Evolutionary conservation across 2,797 vertebrate species (phyloP), one percentile per base, ranked within the genome.

Genomic region (Coilia nasus): DNA sequence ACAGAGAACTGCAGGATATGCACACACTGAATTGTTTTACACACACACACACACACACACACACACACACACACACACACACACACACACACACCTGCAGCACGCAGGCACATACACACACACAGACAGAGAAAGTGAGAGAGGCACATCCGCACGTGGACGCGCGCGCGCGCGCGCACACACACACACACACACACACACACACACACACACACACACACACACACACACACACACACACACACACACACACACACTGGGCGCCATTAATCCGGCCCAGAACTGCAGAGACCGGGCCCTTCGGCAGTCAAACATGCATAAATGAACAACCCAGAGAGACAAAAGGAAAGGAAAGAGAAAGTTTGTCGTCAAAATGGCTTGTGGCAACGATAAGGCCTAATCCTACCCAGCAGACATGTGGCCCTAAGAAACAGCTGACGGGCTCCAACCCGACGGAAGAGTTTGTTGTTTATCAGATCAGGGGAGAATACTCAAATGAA

Each of bases 401-500:
- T 78, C 71, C 71, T 9, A 2, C 15, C 71, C 41, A 19, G 35
- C 35, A 78, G 71, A 44, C 31, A 41, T 78, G 35, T 11, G 17
- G 67, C 31, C 71, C 7, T 78, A 17, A 19, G 71, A 41, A 6
- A 2, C 31, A 21, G 31, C 35, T 44, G 71, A 78, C 7, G 71
- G 35, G 71, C 19, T 14, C 41, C 31, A 41, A 35, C 35, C 41
- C 31, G 19, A 35, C 35, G 7, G 41, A 78, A 78, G 35, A 41
- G 71, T 78, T 78, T 78, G 71, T 19, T 3, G 35, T 41, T 21
- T 78, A 78, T 78, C 71, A 44, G 71, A 78, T 78, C 71, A 41
- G 6, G 35, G 6, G 31, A 44, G 35, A 44, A 78, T 78, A 78
- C 17, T 44, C 71, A 78, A 78, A 78, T 78, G 17, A 78, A 78